Conservation (phyloP, 1,140 invertebrate genomes). For the Holotrichia oblita region DNA sequence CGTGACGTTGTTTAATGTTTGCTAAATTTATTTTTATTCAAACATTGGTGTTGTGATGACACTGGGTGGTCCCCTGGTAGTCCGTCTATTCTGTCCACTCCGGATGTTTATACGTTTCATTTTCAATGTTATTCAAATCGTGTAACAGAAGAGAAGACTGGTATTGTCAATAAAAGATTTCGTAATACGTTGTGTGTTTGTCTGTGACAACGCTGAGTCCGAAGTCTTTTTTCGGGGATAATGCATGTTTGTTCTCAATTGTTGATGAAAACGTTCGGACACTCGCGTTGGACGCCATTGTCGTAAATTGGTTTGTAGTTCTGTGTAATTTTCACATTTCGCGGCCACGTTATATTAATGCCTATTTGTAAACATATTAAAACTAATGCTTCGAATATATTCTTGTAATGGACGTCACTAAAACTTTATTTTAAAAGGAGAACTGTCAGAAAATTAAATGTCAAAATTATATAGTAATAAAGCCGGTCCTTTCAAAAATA, state of each 20-base stretch:
- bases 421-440: too few species aligned
- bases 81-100: conserved; percentile 30
- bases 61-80: conserved; percentile 25
- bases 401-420: neutral
- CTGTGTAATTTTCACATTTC: conserved; percentile 18
- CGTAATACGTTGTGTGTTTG: neutral
- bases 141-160: conserved; percentile 33
- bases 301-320: conserved; percentile 30
- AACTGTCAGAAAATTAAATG: too few species aligned
- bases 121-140: conserved; percentile 36
- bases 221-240: neutral
- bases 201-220: neutral
- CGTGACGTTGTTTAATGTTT: conserved; percentile 36
- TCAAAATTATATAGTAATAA: too few species aligned
- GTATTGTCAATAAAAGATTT: conserved; percentile 36
- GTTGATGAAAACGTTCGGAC: conserved; percentile 23
- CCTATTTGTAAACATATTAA: neutral
- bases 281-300: conserved; percentile 15
- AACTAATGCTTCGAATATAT: neutral
- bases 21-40: conserved; percentile 37
- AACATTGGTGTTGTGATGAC: conserved; percentile 33
- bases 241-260: conserved; percentile 34
- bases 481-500: too few species aligned
- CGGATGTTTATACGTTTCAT: conserved; percentile 36
- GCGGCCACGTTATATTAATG: neutral